Percentiles rank a stretch among this genome's conserved stretches.
These are phyloP conservation scores for Vipera latastei DNA, from an alignment of 2,797 vertebrate genomes.

Conservation along the genomic window DNA sequence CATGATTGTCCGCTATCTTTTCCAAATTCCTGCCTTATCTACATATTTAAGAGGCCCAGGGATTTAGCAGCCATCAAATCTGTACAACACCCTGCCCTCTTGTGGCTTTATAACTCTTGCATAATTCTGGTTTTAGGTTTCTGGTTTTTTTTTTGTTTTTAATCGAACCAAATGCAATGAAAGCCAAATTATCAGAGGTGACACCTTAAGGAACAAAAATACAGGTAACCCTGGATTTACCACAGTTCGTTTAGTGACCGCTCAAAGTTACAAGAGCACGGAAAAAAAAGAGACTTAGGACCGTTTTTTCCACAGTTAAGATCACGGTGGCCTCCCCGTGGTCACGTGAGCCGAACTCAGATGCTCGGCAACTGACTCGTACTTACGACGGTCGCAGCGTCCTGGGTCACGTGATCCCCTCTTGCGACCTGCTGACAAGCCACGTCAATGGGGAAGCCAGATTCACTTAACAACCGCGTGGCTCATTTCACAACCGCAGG, in stretches of 20 bases:
- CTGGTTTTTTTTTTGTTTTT: neutral
- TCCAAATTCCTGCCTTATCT: slow-evolving; percentile 8
- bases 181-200: neutral
- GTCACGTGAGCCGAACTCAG: neutral
- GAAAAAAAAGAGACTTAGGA: no score
- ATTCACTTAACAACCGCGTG: neutral
- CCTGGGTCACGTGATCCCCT: neutral
- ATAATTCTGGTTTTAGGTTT: no score
- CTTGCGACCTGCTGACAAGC: neutral
- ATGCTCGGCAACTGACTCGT: neutral
- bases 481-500: neutral
- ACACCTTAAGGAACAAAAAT: neutral
- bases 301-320: no score
- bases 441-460: neutral
- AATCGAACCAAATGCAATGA: neutral
- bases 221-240: no score
- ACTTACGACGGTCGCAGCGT: neutral
- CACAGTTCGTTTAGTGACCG: no score
- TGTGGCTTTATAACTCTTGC: neutral
- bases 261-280: no score
- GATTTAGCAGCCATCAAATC: neutral
- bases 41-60: neutral
- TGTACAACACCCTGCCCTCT: neutral
- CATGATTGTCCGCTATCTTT: neutral
- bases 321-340: no score